Conservation (phyloP, 2,888 invertebrate species). For the Lampropteryx suffumata region DNA sequence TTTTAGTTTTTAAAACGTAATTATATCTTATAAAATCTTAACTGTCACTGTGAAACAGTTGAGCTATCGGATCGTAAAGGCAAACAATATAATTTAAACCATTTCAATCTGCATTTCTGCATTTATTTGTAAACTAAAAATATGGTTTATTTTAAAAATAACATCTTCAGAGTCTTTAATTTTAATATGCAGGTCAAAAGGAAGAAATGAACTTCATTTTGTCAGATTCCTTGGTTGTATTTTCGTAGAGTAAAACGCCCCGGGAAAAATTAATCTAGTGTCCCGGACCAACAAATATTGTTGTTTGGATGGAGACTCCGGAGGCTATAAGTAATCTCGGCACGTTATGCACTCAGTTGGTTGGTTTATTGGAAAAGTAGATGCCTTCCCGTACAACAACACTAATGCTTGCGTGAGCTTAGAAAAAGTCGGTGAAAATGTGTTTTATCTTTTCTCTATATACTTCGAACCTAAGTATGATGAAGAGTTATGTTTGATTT, state of each 20-base stretch:
- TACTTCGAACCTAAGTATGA: background rate
- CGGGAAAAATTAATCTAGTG: conserved; percentile 76
- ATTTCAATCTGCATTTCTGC: conserved; percentile 8
- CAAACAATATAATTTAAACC: no score
- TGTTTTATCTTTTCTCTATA: background rate
- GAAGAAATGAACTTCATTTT: conserved; percentile 31
- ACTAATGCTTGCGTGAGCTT: conserved; percentile 38
- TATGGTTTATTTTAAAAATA: conserved; percentile 12
- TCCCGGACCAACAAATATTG: conserved; percentile 73
- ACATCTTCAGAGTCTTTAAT: conserved; percentile 9
- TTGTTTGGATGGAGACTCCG: conserved; percentile 66
- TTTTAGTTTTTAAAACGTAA: no score
- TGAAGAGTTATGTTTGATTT: background rate
- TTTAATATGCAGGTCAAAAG: conserved; percentile 26
- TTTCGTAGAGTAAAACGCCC: conserved; percentile 59
- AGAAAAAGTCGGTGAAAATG: background rate
- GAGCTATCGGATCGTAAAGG: no score
- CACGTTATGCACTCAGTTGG: conserved; percentile 72
- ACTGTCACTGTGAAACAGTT: no score
- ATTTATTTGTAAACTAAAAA: conserved; percentile 7
- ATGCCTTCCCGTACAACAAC: conserved; percentile 43
- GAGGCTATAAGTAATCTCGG: conserved; percentile 75
- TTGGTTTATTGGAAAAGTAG: conserved; percentile 73
- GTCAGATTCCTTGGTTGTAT: conserved; percentile 40
- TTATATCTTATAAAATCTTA: no score